A percentile compares a stretch with the other conserved stretches of the same genome.
These are phyloP conservation scores for Hirudinaria manillensis DNA, from an alignment of 2,888 invertebrate species.

Conservation along the genomic window DNA sequence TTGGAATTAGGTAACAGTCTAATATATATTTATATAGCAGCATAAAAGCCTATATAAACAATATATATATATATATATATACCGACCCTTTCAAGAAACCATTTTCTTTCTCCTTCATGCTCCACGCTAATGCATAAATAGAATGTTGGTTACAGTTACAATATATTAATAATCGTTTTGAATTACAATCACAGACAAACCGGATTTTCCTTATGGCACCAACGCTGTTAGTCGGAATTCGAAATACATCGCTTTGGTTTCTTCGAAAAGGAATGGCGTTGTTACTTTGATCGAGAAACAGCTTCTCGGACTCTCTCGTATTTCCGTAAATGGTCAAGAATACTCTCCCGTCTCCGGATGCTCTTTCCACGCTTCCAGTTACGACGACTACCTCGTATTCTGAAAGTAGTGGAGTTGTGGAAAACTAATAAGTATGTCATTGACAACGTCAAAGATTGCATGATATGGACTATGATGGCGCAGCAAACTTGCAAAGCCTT, in stretches of 20 bases:
- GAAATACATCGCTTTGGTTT: slow-evolving; percentile 16
- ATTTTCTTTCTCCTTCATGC: too few relatives aligned
- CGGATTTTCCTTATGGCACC: slow-evolving; percentile 22
- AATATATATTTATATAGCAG: too few relatives aligned
- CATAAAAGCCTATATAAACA: too few relatives aligned
- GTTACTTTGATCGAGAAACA: slow-evolving; percentile 9
- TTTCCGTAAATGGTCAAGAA: slow-evolving; percentile 20
- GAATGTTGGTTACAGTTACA: too few relatives aligned
- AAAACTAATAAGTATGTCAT: not conserved
- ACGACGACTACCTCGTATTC: slow-evolving; percentile 27
- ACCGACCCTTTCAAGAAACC: too few relatives aligned
- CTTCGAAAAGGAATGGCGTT: not conserved
- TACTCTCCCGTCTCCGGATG: not conserved
- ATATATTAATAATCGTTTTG: too few relatives aligned
- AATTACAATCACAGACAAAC: not conserved
- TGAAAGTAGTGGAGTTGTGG: not conserved
- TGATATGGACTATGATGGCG: too few relatives aligned
- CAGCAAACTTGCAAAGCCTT: too few relatives aligned
- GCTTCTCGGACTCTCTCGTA: slow-evolving; percentile 4
- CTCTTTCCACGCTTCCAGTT: slow-evolving; percentile 4
- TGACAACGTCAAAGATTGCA: too few relatives aligned
- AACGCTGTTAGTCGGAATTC: slow-evolving; percentile 9
- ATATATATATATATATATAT: too few relatives aligned
- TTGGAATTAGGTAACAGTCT: too few relatives aligned
- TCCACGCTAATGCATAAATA: too few relatives aligned